Percentiles rank a stretch among this genome's conserved stretches.
Conservation (phyloP, 2,888 invertebrate species). For the Tanytarsus gracilentus region DNA sequence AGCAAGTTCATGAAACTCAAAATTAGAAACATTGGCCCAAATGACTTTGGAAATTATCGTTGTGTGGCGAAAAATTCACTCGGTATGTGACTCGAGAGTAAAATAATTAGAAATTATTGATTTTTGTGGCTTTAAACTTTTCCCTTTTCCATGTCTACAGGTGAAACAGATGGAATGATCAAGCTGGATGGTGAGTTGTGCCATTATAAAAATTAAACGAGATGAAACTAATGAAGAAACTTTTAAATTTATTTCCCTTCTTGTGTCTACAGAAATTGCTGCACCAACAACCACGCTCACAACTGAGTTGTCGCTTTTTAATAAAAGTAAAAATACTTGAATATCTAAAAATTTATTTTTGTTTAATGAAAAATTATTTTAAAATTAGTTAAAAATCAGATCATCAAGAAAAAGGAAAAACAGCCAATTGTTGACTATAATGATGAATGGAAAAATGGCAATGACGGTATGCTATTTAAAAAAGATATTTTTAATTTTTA, state of each 20-base stretch:
- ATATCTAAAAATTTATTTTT: background rate
- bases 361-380: background rate
- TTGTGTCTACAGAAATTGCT: conserved; percentile 61
- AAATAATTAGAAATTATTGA: background rate
- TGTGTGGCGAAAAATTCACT: conserved; percentile 87
- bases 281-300: conserved; percentile 69
- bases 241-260: conserved; percentile 25
- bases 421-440: background rate
- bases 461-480: conserved; percentile 19
- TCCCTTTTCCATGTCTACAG: conserved; percentile 36
- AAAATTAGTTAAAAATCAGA: conserved; percentile 14
- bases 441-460: conserved; percentile 17
- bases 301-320: conserved; percentile 45
- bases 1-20: conserved; percentile 86
- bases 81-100: background rate
- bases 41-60: conserved; percentile 80
- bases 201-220: conserved; percentile 2
- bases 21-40: conserved; percentile 66
- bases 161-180: conserved; percentile 82
- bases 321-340: conserved; percentile 39
- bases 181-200: conserved; percentile 65
- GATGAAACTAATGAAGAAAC: conserved; percentile 11
- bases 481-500: background rate
- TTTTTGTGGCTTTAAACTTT: conserved; percentile 15
- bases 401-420: background rate